phyloP scores from a whole-genome alignment of 2,113 vertebrate species.

The Hiodon tergisus region DNA sequence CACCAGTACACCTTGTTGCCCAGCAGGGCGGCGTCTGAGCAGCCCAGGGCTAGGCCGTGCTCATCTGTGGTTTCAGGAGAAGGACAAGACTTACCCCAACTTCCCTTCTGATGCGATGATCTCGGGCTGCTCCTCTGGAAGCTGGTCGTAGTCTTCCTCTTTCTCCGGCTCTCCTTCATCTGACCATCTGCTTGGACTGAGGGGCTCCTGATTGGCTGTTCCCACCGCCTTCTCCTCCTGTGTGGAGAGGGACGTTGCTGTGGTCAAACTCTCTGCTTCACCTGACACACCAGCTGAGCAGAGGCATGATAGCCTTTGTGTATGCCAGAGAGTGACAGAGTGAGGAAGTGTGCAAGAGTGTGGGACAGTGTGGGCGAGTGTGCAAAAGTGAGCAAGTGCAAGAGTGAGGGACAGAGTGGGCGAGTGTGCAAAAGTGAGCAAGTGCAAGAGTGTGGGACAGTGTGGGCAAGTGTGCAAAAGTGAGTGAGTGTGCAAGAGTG shows the following conservation, averaged over 20 bases:
- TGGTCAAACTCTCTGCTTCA: neutral
- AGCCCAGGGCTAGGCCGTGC: neutral
- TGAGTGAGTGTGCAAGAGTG: too few relatives aligned
- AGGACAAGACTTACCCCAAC: neutral
- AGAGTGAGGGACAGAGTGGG: too few relatives aligned
- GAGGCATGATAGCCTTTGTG: too few relatives aligned
- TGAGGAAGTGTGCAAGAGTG: too few relatives aligned
- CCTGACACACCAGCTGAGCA: neutral
- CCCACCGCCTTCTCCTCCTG: constrained; percentile 10
- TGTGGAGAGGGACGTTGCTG: neutral
- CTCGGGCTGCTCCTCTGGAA: neutral
- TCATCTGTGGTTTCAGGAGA: neutral
- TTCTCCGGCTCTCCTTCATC: neutral
- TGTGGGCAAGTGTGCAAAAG: too few relatives aligned
- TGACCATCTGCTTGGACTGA: neutral
- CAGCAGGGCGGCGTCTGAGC: neutral
- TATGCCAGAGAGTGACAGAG: too few relatives aligned
- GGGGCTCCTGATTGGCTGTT: neutral
- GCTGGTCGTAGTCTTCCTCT: neutral
- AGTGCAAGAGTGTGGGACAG: too few relatives aligned
- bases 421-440: too few relatives aligned
- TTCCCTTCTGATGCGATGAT: neutral
- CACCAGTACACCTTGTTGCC: neutral
- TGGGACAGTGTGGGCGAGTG: too few relatives aligned
- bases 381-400: too few relatives aligned